Evolutionary conservation across 2,888 invertebrate genomes (phyloP).

Genomic region (Drosophila vallismaia): DNA sequence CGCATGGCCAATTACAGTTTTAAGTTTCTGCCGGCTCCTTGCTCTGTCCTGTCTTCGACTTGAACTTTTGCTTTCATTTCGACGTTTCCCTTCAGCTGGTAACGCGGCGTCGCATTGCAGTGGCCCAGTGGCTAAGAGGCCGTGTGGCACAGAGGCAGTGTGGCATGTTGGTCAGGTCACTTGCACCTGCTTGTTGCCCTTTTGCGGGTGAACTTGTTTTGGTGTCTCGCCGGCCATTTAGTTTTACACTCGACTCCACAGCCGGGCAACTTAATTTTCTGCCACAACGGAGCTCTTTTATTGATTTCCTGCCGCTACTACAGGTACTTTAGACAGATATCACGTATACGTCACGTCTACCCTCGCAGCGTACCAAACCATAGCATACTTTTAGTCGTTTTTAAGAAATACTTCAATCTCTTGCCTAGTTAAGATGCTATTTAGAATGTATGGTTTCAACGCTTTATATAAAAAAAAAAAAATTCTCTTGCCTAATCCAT

Average conservation of each 20-base stretch:
- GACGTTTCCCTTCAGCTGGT: not conserved
- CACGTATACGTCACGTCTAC: conserved; percentile 25
- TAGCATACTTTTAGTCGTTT: conserved; percentile 24
- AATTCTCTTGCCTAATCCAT: not conserved
- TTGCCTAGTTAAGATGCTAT: too few species aligned
- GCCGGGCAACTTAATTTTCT: conserved; percentile 28
- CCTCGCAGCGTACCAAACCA: not conserved
- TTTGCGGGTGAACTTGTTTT: conserved; percentile 56
- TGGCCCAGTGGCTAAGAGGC: conserved; percentile 17
- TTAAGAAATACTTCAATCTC: not conserved
- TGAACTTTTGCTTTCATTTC: conserved; percentile 37
- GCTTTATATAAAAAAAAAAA: too few species aligned
- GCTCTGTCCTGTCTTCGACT: conserved; percentile 40
- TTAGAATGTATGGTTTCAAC: too few species aligned
- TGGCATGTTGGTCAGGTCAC: conserved; percentile 50
- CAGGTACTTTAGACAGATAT: conserved; percentile 3
- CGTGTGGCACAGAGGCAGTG: conserved; percentile 21
- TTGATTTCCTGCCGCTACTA: conserved; percentile 32
- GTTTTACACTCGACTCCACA: conserved; percentile 32
- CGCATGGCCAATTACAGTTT: conserved; percentile 73
- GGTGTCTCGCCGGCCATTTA: conserved; percentile 57
- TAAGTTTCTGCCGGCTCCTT: conserved; percentile 45
- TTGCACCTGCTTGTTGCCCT: conserved; percentile 56
- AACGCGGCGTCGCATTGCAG: conserved; percentile 47
- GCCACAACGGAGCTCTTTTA: conserved; percentile 21